A percentile compares a stretch with the other conserved stretches of the same genome.
phyloP scores from a whole-genome alignment of 2,797 vertebrate genomes.

The Hyperoplus lanceolatus region DNA sequence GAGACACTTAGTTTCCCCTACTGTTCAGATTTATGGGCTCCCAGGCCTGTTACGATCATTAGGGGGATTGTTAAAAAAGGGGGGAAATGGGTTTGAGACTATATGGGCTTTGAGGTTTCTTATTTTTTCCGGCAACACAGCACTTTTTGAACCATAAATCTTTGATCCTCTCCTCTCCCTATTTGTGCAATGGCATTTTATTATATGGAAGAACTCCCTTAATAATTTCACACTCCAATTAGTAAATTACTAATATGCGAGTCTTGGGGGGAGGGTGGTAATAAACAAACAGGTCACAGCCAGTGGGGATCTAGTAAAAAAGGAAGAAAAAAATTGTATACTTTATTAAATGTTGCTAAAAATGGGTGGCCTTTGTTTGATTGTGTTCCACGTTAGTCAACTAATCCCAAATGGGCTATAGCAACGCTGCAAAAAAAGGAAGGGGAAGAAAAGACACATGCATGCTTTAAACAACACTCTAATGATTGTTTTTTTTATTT shows the following conservation, averaged over 20 bases:
- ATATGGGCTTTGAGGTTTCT: conserved; percentile 51
- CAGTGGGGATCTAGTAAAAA: conserved; percentile 28
- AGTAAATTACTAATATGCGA: conserved; percentile 71
- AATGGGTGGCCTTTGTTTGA: conserved; percentile 12
- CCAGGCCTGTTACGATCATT: conserved; percentile 77
- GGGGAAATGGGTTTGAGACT: conserved; percentile 69
- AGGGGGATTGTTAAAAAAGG: conserved; percentile 71
- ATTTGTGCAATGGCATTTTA: conserved; percentile 73
- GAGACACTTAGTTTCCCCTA: conserved; percentile 79
- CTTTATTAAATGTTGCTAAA: neutral
- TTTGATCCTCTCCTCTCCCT: conserved; percentile 74
- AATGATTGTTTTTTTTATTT: conserved; percentile 39
- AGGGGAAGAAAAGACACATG: neutral
- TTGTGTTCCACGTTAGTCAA: conserved; percentile 21
- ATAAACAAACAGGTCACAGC: conserved; percentile 62
- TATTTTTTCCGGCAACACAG: conserved; percentile 69
- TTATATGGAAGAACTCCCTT: conserved; percentile 62
- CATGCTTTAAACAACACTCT: conserved; percentile 34
- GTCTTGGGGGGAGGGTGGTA: conserved; percentile 8
- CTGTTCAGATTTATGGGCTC: conserved; percentile 80
- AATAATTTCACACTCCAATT: conserved; percentile 82
- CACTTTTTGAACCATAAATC: conserved; percentile 80
- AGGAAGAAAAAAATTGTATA: conserved; percentile 5
- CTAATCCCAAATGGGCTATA: conserved; percentile 11
- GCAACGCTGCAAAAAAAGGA: neutral